Evolutionary conservation across 1,140 invertebrate genomes (phyloP).

Genomic region (Amyelois transitella): DNA sequence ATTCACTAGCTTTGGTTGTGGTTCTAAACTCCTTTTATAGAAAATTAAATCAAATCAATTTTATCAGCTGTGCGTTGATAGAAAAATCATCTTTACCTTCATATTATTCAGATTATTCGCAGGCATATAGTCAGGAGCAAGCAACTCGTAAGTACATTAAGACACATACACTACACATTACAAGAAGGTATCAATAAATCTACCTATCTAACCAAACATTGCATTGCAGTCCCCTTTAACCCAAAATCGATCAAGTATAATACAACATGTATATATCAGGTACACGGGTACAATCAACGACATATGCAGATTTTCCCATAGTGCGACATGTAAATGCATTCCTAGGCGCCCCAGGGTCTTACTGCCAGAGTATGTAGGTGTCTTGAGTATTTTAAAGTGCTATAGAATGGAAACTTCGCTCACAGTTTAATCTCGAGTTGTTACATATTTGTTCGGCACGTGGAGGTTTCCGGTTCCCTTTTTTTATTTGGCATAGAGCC

Average conservation of each 20-base stretch:
- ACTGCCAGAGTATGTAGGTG: constrained; percentile 7
- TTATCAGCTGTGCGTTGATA: too few relatives aligned
- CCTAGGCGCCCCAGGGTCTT: constrained; percentile 44
- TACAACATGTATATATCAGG: constrained; percentile 9
- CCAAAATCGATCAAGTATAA: constrained; percentile 1
- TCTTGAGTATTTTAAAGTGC: not conserved
- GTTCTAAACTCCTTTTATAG: too few relatives aligned
- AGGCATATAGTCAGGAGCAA: too few relatives aligned
- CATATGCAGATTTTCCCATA: constrained; percentile 51
- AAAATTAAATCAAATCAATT: too few relatives aligned
- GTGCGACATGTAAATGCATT: constrained; percentile 65
- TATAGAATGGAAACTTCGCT: not conserved
- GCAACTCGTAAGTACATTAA: too few relatives aligned
- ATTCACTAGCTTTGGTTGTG: too few relatives aligned
- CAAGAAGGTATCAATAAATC: too few relatives aligned
- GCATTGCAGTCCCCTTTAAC: not conserved
- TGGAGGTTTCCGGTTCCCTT: too few relatives aligned
- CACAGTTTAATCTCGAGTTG: not conserved
- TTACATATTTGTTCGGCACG: not conserved
- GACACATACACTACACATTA: too few relatives aligned
- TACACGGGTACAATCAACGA: constrained; percentile 46
- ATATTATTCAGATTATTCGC: too few relatives aligned
- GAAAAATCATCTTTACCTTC: too few relatives aligned
- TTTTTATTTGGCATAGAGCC: not conserved
- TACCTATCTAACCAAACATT: not conserved